Evolutionary conservation across 2,888 invertebrate genomes (phyloP).

Genomic region (Andrena haemorrhoa): DNA sequence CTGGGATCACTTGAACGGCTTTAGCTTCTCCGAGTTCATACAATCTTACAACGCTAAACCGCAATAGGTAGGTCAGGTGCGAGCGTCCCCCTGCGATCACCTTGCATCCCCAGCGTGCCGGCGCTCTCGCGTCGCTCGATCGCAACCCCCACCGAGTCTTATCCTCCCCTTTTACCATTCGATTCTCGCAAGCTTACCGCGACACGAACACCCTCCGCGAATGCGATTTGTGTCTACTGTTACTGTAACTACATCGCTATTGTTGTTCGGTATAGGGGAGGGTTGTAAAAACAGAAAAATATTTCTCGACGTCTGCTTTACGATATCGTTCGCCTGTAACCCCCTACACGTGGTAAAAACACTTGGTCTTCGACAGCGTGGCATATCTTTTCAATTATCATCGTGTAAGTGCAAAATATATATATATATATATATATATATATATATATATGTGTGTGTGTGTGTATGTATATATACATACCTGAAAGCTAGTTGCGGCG

Average conservation of each 20-base stretch:
- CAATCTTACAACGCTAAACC: conserved; percentile 81
- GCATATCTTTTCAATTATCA: conserved; percentile 32
- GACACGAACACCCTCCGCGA: conserved; percentile 18
- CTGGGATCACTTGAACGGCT: conserved; percentile 81
- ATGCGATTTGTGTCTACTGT: conserved; percentile 44
- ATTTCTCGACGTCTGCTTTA: conserved; percentile 3
- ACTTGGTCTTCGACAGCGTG: neutral
- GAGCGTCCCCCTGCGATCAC: conserved; percentile 3
- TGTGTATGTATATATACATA: conserved; percentile 3
- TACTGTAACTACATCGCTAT: conserved; percentile 26
- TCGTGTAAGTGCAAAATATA: conserved; percentile 61
- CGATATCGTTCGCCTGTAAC: neutral
- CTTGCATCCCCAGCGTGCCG: conserved; percentile 9
- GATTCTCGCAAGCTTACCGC: conserved; percentile 19
- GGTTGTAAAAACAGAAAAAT: conserved; percentile 43
- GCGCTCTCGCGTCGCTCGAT: conserved; percentile 18
- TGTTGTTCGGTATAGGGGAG: conserved; percentile 61
- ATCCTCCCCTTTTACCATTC: conserved; percentile 39
- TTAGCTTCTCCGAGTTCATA: conserved; percentile 82
- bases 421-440: conserved; percentile 42
- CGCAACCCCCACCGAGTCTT: neutral
- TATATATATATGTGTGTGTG: neutral
- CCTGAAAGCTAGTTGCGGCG: neutral
- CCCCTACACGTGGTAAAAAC: neutral
- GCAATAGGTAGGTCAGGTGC: conserved; percentile 77